phyloP scores from a whole-genome alignment of 1,140 invertebrate genomes.

The Elymnias hypermnestra region DNA sequence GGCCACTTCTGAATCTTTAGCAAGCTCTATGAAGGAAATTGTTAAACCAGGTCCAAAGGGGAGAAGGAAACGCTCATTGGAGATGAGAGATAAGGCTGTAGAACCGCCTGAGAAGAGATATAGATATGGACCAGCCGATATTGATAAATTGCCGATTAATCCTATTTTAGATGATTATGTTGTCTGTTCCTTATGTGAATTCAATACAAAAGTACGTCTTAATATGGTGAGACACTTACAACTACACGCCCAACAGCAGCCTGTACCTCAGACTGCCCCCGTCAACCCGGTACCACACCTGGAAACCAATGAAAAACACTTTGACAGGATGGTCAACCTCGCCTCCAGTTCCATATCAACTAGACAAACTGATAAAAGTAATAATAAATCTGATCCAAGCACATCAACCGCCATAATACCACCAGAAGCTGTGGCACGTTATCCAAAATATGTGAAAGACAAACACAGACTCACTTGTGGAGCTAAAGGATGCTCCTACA shows the following conservation, averaged over 20 bases:
- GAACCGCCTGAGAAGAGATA: conserved; percentile 25
- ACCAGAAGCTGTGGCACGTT: conserved; percentile 34
- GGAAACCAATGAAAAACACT: conserved; percentile 86
- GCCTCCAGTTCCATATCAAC: conserved; percentile 82
- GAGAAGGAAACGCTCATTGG: conserved; percentile 22
- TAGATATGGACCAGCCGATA: conserved; percentile 76
- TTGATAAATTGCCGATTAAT: conserved; percentile 79
- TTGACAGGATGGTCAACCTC: conserved; percentile 90
- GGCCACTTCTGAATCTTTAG: not conserved
- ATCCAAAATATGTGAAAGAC: conserved; percentile 81
- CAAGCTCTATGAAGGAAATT: conserved; percentile 4
- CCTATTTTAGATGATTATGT: conserved; percentile 80
- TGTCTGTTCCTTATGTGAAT: conserved; percentile 81
- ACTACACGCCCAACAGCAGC: conserved; percentile 79
- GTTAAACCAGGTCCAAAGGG: conserved; percentile 12
- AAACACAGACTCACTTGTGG: conserved; percentile 83
- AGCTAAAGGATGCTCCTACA: conserved; percentile 81
- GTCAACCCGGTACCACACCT: conserved; percentile 89
- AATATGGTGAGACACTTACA: conserved; percentile 86
- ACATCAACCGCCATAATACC: conserved; percentile 20
- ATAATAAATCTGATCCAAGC: conserved; percentile 17
- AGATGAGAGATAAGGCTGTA: conserved; percentile 14
- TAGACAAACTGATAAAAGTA: conserved; percentile 38
- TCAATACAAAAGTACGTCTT: conserved; percentile 83
- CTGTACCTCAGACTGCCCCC: conserved; percentile 79